Evolutionary conservation across 2,113 vertebrate species (phyloP).

Genomic region (Galbula dea): DNA sequence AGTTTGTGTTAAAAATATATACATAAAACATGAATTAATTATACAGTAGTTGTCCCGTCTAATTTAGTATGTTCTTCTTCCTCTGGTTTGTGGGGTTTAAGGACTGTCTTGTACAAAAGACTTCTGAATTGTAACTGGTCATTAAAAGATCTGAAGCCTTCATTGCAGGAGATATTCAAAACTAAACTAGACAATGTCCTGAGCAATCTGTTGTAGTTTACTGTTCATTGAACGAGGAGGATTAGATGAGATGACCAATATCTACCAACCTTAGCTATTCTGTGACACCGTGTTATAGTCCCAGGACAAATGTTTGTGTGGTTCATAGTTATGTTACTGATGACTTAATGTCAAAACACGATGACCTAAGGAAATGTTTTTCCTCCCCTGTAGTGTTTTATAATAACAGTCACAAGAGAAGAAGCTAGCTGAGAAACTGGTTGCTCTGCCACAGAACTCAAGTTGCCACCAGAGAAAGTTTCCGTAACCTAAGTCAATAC

Average conservation of each 20-base stretch:
- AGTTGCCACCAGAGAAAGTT: neutral
- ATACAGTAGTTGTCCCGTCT: neutral
- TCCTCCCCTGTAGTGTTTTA: neutral
- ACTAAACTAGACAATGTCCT: neutral
- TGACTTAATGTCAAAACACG: neutral
- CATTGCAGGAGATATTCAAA: neutral
- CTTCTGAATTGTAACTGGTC: neutral
- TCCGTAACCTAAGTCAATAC: neutral
- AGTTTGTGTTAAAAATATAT: neutral
- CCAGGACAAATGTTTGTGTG: neutral
- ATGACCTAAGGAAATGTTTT: neutral
- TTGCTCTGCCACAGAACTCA: neutral
- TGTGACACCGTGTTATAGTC: neutral
- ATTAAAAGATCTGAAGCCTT: neutral
- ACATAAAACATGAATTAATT: neutral
- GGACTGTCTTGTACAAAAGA: neutral
- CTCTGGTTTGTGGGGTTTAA: neutral
- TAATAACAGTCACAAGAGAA: neutral
- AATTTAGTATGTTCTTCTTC: neutral
- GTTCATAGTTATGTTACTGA: neutral
- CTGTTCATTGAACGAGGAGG: neutral
- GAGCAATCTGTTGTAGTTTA: neutral
- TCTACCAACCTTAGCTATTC: neutral
- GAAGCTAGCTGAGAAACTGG: neutral
- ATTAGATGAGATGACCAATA: neutral